phyloP scores from a whole-genome alignment of 2,888 invertebrate genomes.

The Cephus runcator region DNA sequence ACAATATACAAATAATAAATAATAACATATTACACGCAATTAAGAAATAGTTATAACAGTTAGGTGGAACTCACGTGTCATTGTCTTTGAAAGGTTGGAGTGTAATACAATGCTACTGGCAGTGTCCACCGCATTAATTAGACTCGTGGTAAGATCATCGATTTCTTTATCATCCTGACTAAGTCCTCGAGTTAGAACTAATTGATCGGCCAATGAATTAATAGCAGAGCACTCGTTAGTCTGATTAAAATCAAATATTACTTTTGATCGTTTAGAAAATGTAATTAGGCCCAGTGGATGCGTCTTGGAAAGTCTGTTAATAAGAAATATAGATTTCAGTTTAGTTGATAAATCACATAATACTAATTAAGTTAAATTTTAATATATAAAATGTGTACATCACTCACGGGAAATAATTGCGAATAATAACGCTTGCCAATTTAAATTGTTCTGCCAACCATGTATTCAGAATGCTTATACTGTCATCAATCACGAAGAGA shows the following conservation, averaged over 20 bases:
- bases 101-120: constrained; percentile 6
- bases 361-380: too few species aligned
- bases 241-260: constrained; percentile 15
- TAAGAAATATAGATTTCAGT: background rate
- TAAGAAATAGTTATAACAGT: too few species aligned
- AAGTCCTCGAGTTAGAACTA: constrained; percentile 15
- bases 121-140: constrained; percentile 8
- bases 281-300: constrained; percentile 22
- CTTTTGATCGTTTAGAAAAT: constrained; percentile 12
- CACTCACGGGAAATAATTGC: constrained; percentile 19
- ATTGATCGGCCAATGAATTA: background rate
- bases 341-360: background rate
- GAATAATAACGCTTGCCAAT: constrained; percentile 11
- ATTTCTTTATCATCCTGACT: background rate
- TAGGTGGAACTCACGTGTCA: too few species aligned
- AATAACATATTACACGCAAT: too few species aligned
- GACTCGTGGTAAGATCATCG: background rate
- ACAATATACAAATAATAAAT: too few species aligned
- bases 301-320: constrained; percentile 12
- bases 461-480: constrained; percentile 13
- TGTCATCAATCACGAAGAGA: constrained; percentile 22
- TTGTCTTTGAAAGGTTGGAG: constrained; percentile 4
- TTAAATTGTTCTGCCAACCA: constrained; percentile 21
- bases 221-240: constrained; percentile 11
- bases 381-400: too few species aligned